phyloP scores from a whole-genome alignment of 2,113 vertebrate genomes.

The Rhombomys opimus region DNA sequence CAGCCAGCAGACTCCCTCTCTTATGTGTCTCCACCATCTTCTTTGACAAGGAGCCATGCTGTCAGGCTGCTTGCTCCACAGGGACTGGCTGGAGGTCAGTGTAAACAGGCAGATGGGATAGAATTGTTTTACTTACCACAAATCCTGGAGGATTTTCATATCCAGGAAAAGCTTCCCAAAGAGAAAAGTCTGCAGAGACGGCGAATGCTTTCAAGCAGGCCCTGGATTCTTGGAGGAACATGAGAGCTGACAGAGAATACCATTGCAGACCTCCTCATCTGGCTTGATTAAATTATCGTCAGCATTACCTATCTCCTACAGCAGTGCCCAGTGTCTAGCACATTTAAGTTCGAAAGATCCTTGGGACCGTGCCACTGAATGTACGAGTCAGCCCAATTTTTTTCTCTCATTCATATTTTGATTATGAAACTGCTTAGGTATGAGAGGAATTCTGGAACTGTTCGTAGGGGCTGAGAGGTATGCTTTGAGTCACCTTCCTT shows the following conservation, averaged over 20 bases:
- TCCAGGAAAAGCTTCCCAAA: background rate
- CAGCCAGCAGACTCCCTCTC: background rate
- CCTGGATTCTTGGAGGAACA: background rate
- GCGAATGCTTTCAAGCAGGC: conserved; percentile 17
- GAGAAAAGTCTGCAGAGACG: background rate
- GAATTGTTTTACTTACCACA: background rate
- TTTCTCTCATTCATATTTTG: background rate
- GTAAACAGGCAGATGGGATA: background rate
- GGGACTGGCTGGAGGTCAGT: background rate
- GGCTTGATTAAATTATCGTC: conserved; percentile 50
- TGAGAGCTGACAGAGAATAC: conserved; percentile 12
- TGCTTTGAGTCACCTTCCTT: background rate
- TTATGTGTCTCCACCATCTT: background rate
- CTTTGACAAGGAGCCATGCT: background rate
- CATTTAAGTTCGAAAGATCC: background rate
- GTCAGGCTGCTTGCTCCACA: background rate
- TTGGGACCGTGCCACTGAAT: background rate
- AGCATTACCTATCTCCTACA: background rate
- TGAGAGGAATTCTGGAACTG: background rate
- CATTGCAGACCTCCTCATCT: background rate
- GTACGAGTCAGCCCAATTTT: background rate
- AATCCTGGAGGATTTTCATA: background rate
- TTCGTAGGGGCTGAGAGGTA: background rate
- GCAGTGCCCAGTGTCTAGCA: background rate
- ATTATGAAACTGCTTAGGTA: background rate